phyloP scores from a whole-genome alignment of 2,797 vertebrate species.

The Arnoldichthys spilopterus region DNA sequence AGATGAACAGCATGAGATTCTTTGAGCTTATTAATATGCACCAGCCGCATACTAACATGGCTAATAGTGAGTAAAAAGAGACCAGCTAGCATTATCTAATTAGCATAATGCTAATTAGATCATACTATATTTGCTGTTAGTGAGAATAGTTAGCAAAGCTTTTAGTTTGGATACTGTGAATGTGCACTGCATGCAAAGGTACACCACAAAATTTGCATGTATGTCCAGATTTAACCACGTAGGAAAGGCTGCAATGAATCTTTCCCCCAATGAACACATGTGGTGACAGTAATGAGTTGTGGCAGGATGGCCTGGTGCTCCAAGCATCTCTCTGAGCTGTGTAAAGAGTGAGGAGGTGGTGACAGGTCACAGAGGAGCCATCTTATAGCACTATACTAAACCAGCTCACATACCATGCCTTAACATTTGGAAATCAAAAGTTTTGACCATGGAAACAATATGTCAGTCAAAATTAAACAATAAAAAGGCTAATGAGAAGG shows the following conservation, averaged over 20 bases:
- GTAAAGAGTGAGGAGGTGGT: constrained; percentile 10
- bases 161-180: too few species aligned
- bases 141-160: not conserved
- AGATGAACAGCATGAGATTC: not conserved
- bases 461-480: too few species aligned
- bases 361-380: constrained; percentile 8
- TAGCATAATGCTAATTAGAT: not conserved
- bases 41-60: not conserved
- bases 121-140: not conserved
- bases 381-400: not conserved
- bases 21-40: not conserved
- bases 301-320: not conserved
- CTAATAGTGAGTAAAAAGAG: not conserved
- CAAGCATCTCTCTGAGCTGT: not conserved
- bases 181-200: not conserved
- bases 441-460: not conserved
- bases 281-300: constrained; percentile 4
- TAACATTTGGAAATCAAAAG: not conserved
- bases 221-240: not conserved
- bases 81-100: not conserved
- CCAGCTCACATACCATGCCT: not conserved
- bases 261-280: constrained; percentile 1
- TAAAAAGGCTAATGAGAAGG: not conserved
- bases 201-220: not conserved
- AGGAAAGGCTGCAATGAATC: not conserved